Evolutionary conservation across 2,888 invertebrate species (phyloP), one percentile per base, ranked within the genome.

Genomic region (Sphaerophoria rueppellii): DNA sequence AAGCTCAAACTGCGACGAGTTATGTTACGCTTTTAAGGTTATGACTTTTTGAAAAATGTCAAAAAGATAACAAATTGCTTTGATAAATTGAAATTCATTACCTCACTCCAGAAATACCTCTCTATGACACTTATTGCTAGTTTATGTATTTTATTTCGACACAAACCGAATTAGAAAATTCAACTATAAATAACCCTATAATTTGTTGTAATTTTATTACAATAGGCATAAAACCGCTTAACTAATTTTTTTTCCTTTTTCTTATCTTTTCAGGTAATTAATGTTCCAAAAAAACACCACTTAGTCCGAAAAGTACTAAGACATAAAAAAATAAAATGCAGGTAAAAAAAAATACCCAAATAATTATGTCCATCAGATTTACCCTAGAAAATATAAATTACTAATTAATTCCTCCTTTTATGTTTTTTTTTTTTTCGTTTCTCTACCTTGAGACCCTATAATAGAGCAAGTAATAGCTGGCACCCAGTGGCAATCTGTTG

Each of bases 261-360:
- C 40, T 70, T 79, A 65, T 83, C 80, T 67, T 83, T 83, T 80
- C 83, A 83, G 83, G 83, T 83, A 83, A 83, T 83, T 80, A 80
- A 24, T 61, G 57, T 57, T 83, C 48, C 57, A 63, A 75, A 58
- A 37, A 60, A 69, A 80, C 72, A 46, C 48, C 67, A 71, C 71
- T 73, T 50, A 48, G 34, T 54, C 40, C 48, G 24, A 67, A n/a
- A 58, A 4, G 52, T 55, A 48, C 55, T 40, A 65, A 69, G 67
- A 37, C 7, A 24, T 3, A 55, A 55, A 9, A 52, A 52, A 11
- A 24, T 12, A 52, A 67, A 67, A 67, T 67, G 67, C 69, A 82
- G 82, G 82, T 82, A 82, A 37, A 52, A 11, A 58, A 65, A 58
- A 54, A 58, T 67, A n/a, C n/a, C n/a, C 2, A 5, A 40, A 63